Percentiles rank a stretch among this genome's conserved stretches.
phyloP scores from a whole-genome alignment of 2,797 vertebrate genomes.

The Crenuchus spilurus region DNA sequence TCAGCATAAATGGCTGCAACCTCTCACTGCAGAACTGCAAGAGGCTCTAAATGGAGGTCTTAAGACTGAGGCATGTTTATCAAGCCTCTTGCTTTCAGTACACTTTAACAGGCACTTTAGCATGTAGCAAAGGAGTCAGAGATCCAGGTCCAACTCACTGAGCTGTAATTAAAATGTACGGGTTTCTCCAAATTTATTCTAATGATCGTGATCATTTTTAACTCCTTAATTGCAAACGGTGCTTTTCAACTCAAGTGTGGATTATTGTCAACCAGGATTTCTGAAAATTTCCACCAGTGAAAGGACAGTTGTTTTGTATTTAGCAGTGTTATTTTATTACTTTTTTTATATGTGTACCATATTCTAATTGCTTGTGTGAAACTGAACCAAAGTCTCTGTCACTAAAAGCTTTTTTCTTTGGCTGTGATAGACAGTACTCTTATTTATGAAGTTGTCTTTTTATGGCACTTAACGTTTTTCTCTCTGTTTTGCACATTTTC shows the following conservation, averaged over 20 bases:
- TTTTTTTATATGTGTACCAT: conserved; percentile 35
- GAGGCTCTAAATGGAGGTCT: conserved; percentile 56
- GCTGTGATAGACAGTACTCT: conserved; percentile 38
- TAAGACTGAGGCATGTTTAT: not conserved
- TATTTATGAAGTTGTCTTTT: conserved; percentile 77
- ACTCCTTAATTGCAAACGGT: conserved; percentile 26
- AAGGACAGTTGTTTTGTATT: conserved; percentile 21
- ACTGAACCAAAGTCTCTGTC: conserved; percentile 49
- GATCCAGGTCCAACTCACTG: conserved; percentile 35
- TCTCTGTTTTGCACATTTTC: conserved; percentile 74
- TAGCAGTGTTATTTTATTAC: conserved; percentile 53
- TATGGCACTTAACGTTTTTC: conserved; percentile 72
- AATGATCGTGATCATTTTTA: conserved; percentile 20
- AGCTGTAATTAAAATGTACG: conserved; percentile 23
- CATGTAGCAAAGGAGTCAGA: conserved; percentile 17
- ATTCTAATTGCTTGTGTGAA: conserved; percentile 41
- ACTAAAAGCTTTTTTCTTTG: conserved; percentile 47
- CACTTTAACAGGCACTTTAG: conserved; percentile 58
- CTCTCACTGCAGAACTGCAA: conserved; percentile 69
- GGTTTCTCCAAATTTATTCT: conserved; percentile 33
- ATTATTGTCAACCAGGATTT: conserved; percentile 28
- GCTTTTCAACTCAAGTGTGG: conserved; percentile 28
- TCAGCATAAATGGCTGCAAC: conserved; percentile 76
- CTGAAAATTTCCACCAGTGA: conserved; percentile 21
- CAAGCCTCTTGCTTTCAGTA: conserved; percentile 38